Base-by-base conservation (phyloP, 2,113 vertebrate genomes). In the Aspidoscelis tigris region DNA sequence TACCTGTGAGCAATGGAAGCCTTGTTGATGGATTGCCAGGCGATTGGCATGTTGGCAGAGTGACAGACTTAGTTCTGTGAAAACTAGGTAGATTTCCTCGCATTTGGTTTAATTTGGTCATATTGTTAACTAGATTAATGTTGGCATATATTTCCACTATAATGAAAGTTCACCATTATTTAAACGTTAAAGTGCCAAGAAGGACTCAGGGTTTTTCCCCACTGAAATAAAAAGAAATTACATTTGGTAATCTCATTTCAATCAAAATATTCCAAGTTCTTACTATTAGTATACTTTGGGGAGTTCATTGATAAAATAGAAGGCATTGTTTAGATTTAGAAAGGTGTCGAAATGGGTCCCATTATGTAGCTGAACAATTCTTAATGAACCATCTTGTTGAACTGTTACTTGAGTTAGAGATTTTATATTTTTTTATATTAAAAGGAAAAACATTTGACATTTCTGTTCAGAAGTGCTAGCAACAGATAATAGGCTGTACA, bases 41-140 rank as follows among this genome's bases (percentile, higher is more conserved):
- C 43, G 64, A 11, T 21, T 78, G 50, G 53, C 53, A 39, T 66
- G 20, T 6, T 53, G 58, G 12, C 43, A 33, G n/a, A 58, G 16
- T 73, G 69, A 21, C 58, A 80, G 3, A 73, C 44, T 50, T 79
- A 69, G 24, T 61, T 84, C 64, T 71, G n/a, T 39, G 26, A 84
- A 79, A 73, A 53, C n/a, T 58, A 79, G 69, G 70, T 80, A 80
- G 77, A n/a, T 53, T 85, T 66, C 20, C n/a, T 74, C n/a, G 70
- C 77, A 66, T 53, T 74, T 80, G 43, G 26, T 85, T 85, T 80
- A 85, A 85, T 85, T 80, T 79, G 77, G 70, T 66, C 55, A 53
- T 80, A 74, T 66, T 66, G 44, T 58, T 72, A 79, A 85, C 71
- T 53, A 80, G 55, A 79, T 79, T 85, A 79, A 68, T 41, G 20